phyloP scores from a whole-genome alignment of 2,113 vertebrate genomes.

The Alectura lathami region DNA sequence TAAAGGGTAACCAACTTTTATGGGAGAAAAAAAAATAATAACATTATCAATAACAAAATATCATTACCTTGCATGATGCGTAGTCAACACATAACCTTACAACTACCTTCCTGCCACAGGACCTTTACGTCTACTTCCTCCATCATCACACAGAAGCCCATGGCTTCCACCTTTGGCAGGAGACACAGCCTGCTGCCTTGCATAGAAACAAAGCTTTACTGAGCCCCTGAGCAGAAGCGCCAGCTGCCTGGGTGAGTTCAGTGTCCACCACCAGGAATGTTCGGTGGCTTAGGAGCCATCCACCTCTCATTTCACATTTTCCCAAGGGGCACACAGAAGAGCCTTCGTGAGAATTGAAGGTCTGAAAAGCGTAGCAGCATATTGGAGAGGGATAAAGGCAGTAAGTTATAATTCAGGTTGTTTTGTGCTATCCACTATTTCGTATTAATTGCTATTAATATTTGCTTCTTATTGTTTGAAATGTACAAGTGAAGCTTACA shows the following conservation, averaged over 20 bases:
- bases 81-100: neutral
- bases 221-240: neutral
- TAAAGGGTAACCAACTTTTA: neutral
- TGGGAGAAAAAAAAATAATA: neutral
- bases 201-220: neutral
- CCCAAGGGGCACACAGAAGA: neutral
- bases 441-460: rapidly evolving
- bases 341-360: neutral
- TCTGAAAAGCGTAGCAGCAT: rapidly evolving
- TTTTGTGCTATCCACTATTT: neutral
- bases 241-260: neutral
- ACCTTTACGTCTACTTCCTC: neutral
- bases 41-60: neutral
- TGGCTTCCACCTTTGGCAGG: neutral
- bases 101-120: neutral
- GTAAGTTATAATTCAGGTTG: neutral
- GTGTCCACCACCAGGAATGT: neutral
- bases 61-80: neutral
- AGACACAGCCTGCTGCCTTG: neutral
- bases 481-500: neutral
- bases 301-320: neutral
- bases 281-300: neutral
- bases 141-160: neutral
- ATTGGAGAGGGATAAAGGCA: rapidly evolving
- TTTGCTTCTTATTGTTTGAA: neutral